Base-by-base conservation (phyloP, 2,113 vertebrate species). In the Gambusia affinis region DNA sequence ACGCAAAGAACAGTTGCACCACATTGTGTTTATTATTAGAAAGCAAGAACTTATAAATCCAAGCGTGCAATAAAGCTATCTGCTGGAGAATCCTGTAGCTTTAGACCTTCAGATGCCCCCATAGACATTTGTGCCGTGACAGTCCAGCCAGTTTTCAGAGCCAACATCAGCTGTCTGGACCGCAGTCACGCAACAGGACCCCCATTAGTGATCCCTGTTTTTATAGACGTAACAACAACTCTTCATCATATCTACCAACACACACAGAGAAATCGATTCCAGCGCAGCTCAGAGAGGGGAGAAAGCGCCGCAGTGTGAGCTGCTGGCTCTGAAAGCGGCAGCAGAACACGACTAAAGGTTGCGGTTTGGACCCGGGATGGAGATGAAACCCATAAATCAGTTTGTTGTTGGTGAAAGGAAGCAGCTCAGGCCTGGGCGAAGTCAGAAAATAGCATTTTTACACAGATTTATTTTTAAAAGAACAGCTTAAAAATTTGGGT, bases 401-500 rank as follows among this genome's bases (percentile, higher is more conserved):
- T 8, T 10, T 11, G 24, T 24, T 19, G 47, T n/a, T 47, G 44
- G 24, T n/a, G 22, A n/a, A 57, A n/a, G 51, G 22, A 24, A 24
- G 51, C 51, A 57, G 22, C 51, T 57, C 22, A n/a, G 51, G 24
- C 4, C 10, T n/a, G 17, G 14, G 15, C 4, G 1, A 47, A 47
- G 44, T 1, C 44, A 47, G 17, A 47, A 47, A 47, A 19, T 2
- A 42, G 3, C 12, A 1, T 42, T 42, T 42, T 42, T 42, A 42
- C 15, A 15, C 14, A 42, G 39, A 42, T 14, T 42, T 42, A 42
- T 42, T 42, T 42, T 42, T 12, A 47, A 47, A 4, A 47, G 4
- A 42, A 14, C 0, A 0, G 19, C 15, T 17, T 6, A 0, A 47
- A 47, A 6, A 17, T 19, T 2, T 19, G 0, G 44, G 17, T 7